phyloP scores from a whole-genome alignment of 1,140 invertebrate genomes.

The Proctacanthus coquilletti region DNA sequence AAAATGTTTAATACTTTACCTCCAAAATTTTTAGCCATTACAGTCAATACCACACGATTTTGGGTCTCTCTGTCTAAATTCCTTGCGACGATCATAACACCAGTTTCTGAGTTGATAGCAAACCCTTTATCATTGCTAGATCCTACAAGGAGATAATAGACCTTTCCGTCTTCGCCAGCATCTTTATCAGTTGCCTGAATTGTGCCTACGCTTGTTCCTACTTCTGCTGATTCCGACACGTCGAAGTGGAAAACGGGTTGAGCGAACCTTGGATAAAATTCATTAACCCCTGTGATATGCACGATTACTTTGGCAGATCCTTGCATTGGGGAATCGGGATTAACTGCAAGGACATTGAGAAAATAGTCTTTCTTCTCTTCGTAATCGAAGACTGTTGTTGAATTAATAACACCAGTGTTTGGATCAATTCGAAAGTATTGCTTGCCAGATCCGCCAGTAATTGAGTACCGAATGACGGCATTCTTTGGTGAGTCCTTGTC shows the following conservation, averaged over 20 bases:
- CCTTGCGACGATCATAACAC: constrained; percentile 66
- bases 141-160: constrained; percentile 85
- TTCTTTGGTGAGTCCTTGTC: constrained; percentile 88
- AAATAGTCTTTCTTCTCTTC: constrained; percentile 66
- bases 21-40: constrained; percentile 87
- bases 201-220: constrained; percentile 71
- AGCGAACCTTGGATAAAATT: constrained; percentile 82
- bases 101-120: constrained; percentile 67
- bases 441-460: constrained; percentile 59
- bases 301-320: constrained; percentile 56
- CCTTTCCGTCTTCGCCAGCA: constrained; percentile 75
- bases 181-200: constrained; percentile 86
- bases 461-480: constrained; percentile 73
- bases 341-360: constrained; percentile 69
- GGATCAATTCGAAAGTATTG: constrained; percentile 62
- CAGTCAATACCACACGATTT: constrained; percentile 74
- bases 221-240: constrained; percentile 79
- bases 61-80: constrained; percentile 81
- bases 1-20: no score
- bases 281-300: constrained; percentile 77
- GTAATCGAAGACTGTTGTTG: constrained; percentile 71
- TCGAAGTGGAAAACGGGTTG: constrained; percentile 86
- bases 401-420: constrained; percentile 59
- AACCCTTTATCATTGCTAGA: constrained; percentile 87
- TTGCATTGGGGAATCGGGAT: constrained; percentile 71